Evolutionary conservation across 2,113 vertebrate genomes (phyloP).

Genomic region (Onychostruthus taczanowskii): DNA sequence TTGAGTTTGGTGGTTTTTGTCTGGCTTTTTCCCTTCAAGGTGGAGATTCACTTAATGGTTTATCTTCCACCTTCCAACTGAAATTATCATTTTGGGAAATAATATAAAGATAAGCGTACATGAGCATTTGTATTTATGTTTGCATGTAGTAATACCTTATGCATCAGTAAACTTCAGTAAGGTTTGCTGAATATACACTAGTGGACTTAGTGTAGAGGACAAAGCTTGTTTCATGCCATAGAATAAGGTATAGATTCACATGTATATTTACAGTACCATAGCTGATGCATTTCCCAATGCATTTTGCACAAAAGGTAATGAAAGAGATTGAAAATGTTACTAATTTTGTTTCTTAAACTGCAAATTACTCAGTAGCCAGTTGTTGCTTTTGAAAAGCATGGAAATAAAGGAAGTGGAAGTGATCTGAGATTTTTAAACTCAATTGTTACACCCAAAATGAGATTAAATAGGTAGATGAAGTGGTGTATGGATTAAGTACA

Average conservation of each 20-base stretch:
- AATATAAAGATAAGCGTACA: not conserved
- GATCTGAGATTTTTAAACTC: not conserved
- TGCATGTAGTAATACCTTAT: not conserved
- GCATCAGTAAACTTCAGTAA: not conserved
- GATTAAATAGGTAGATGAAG: not conserved
- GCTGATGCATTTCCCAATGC: not conserved
- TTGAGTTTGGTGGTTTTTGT: not conserved
- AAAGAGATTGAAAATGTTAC: not conserved
- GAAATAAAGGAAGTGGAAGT: not conserved
- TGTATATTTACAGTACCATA: not conserved
- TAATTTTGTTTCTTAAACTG: not conserved
- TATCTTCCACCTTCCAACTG: not conserved
- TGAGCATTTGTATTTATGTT: not conserved
- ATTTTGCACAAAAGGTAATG: not conserved
- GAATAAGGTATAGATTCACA: not conserved
- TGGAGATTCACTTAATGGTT: not conserved
- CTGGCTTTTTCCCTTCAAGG: not conserved
- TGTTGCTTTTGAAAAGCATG: not conserved
- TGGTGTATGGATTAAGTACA: not conserved
- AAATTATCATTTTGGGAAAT: not conserved
- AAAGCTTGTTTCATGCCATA: not conserved
- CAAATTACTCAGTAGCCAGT: not conserved
- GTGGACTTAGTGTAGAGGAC: not conserved
- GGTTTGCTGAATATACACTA: not conserved
- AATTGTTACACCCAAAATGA: not conserved